Evolutionary conservation across 2,113 vertebrate species (phyloP).

Genomic region (Picathartes gymnocephalus): DNA sequence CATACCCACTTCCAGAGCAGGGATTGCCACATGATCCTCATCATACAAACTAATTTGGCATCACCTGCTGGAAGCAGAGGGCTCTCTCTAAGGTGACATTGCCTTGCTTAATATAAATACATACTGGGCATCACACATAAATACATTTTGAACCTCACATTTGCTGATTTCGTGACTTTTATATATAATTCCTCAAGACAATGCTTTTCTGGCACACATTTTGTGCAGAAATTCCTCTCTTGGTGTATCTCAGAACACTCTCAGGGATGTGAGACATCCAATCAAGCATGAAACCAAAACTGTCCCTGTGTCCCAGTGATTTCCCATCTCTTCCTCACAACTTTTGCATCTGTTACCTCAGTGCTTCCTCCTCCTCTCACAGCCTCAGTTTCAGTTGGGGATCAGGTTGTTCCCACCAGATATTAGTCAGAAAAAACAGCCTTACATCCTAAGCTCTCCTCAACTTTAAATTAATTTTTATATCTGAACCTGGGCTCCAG

Average conservation of each 20-base stretch:
- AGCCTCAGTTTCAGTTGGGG: not conserved
- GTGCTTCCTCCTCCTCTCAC: not conserved
- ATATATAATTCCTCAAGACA: rapidly evolving
- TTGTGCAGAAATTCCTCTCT: not conserved
- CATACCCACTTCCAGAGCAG: not conserved
- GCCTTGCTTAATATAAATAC: not conserved
- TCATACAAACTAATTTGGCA: not conserved
- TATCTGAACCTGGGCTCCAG: not conserved
- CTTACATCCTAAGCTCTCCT: not conserved
- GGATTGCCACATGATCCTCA: not conserved
- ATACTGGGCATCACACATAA: not conserved
- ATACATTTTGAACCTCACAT: not conserved
- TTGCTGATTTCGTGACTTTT: not conserved
- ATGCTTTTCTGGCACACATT: not conserved
- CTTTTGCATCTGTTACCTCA: not conserved
- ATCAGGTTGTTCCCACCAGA: not conserved
- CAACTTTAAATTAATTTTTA: not conserved
- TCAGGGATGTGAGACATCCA: not conserved
- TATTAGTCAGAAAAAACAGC: not conserved
- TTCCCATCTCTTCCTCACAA: not conserved
- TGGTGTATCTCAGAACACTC: not conserved
- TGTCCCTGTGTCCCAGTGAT: not conserved
- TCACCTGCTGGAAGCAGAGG: not conserved
- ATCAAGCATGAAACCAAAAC: not conserved
- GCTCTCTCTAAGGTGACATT: not conserved